Percentiles rank a stretch among this genome's conserved stretches.
Evolutionary conservation across 2,888 invertebrate genomes (phyloP).

Genomic region (Tachina lurida): DNA sequence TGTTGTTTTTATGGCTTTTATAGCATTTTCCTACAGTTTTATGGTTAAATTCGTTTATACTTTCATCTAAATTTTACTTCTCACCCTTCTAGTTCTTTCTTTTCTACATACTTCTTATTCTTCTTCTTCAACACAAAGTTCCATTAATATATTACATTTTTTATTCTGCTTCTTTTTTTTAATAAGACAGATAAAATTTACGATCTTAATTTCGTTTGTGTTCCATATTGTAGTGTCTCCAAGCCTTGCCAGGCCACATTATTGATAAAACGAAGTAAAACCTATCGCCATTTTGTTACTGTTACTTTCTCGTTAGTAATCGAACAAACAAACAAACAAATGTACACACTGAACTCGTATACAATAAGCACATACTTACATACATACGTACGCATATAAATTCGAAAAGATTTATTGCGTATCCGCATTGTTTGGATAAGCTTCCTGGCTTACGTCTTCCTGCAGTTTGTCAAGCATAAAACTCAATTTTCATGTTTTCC

Average conservation of each 20-base stretch:
- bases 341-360: not conserved
- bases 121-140: constrained; percentile 66
- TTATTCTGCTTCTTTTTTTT: constrained; percentile 10
- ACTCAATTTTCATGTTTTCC: constrained; percentile 60
- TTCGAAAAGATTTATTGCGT: constrained; percentile 48
- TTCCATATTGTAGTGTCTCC: constrained; percentile 1
- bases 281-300: constrained; percentile 52
- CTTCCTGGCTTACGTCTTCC: constrained; percentile 54
- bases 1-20: constrained; percentile 72
- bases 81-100: constrained; percentile 11
- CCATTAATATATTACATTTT: constrained; percentile 77
- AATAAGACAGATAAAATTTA: constrained; percentile 60
- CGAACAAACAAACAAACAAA: not conserved
- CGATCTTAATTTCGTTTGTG: constrained; percentile 58
- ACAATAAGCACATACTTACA: not conserved
- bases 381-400: not conserved
- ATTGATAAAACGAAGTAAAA: constrained; percentile 14
- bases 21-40: constrained; percentile 60
- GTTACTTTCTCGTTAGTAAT: constrained; percentile 50
- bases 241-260: not conserved
- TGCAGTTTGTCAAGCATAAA: constrained; percentile 58
- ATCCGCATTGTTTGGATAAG: constrained; percentile 53
- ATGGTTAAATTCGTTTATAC: constrained; percentile 56
- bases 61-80: constrained; percentile 31
- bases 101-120: not conserved